Percentiles rank a stretch among this genome's conserved stretches.
phyloP scores from a whole-genome alignment of 2,888 invertebrate species.

The Ferrisia virgata region DNA sequence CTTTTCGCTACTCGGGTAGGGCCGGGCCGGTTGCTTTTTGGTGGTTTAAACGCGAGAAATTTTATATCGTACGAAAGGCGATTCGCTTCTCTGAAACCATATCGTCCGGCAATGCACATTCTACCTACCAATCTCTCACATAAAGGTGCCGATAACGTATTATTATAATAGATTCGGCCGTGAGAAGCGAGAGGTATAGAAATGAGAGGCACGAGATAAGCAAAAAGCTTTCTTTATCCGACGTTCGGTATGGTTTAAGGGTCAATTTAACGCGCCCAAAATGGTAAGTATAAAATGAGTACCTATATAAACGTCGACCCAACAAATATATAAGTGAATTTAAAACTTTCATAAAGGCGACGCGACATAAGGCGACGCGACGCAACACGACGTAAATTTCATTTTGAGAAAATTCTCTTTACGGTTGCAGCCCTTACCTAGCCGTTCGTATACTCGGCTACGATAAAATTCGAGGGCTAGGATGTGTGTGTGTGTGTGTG shows the following conservation, averaged over 20 bases:
- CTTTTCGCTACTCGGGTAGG: background rate
- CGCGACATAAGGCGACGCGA: too few species aligned
- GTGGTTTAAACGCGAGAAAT: too few species aligned
- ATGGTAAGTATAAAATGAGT: background rate
- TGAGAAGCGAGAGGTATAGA: too few species aligned
- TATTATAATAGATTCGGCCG: too few species aligned
- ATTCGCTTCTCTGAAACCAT: background rate
- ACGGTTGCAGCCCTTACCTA: too few species aligned
- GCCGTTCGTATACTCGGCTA: background rate
- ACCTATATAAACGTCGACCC: background rate
- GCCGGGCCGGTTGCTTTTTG: background rate
- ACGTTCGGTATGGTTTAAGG: background rate
- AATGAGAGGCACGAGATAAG: background rate
- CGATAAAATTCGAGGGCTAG: too few species aligned
- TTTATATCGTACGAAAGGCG: background rate
- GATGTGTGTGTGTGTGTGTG: background rate
- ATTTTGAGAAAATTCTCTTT: background rate
- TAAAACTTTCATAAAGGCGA: background rate
- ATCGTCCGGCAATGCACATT: too few species aligned
- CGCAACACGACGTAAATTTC: background rate
- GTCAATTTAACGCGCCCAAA: background rate
- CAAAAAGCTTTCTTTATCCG: background rate
- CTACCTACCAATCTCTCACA: too few species aligned
- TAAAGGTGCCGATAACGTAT: too few species aligned
- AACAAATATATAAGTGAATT: background rate